A percentile compares a stretch with the other conserved stretches of the same genome.
phyloP scores from a whole-genome alignment of 2,797 vertebrate genomes.

The Orientallactaga sibirica region DNA sequence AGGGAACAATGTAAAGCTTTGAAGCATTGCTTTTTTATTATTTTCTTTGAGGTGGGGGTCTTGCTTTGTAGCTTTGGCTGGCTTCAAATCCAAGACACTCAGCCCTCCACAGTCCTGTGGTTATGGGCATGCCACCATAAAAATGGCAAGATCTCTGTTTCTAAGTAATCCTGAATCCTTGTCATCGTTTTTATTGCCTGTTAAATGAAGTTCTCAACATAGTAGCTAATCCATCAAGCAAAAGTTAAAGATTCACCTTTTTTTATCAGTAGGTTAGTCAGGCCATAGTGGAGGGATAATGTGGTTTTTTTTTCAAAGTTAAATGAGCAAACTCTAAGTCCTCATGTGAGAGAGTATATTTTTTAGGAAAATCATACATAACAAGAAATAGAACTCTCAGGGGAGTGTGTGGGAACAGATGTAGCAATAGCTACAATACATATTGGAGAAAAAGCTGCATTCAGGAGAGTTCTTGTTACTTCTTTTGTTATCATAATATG shows the following conservation, averaged over 20 bases:
- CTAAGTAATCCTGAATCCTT: background rate
- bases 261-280: background rate
- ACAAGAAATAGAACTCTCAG: background rate
- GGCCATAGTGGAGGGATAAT: background rate
- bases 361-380: background rate
- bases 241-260: background rate
- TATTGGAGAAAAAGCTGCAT: background rate
- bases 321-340: background rate
- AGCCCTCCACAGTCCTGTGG: too few species aligned
- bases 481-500: background rate
- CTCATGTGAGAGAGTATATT: background rate
- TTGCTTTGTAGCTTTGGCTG: background rate
- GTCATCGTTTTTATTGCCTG: slow-evolving; percentile 3
- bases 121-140: background rate
- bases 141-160: background rate
- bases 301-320: background rate
- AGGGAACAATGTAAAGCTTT: background rate
- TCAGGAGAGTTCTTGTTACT: background rate
- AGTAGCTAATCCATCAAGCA: background rate
- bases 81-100: too few species aligned
- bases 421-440: background rate
- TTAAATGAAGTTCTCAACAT: background rate
- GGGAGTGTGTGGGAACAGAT: background rate
- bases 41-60: background rate
- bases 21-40: background rate